phyloP scores from a whole-genome alignment of 2,888 invertebrate genomes.

The Helleia helle region DNA sequence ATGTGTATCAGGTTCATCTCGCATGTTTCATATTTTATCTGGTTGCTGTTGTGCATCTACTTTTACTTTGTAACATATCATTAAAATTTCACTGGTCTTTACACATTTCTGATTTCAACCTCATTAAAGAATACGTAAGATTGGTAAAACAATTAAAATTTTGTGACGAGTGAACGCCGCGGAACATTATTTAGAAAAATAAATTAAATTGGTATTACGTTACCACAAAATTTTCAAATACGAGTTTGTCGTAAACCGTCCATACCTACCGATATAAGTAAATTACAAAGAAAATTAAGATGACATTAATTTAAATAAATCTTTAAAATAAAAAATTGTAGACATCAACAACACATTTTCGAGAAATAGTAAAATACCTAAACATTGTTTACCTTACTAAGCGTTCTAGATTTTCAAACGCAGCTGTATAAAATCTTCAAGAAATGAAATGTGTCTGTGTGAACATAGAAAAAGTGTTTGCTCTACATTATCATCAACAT shows the following conservation, averaged over 20 bases:
- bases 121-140: background rate
- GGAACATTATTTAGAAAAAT: too few species aligned
- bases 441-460: background rate
- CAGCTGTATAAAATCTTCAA: background rate
- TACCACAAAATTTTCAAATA: too few species aligned
- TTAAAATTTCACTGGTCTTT: conserved; percentile 7
- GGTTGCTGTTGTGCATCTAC: conserved; percentile 1
- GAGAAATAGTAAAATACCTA: too few species aligned
- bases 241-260: too few species aligned
- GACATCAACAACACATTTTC: too few species aligned
- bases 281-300: too few species aligned
- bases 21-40: conserved; percentile 7
- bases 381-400: background rate
- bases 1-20: conserved; percentile 47
- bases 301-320: too few species aligned
- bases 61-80: conserved; percentile 4
- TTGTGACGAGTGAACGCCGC: too few species aligned
- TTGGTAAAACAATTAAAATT: background rate
- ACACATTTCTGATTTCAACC: conserved; percentile 6
- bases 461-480: background rate
- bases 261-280: too few species aligned
- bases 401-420: background rate
- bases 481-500: background rate
- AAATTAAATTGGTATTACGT: too few species aligned
- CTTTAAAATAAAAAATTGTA: too few species aligned